Evolutionary conservation across 2,797 vertebrate species (phyloP), one percentile per base, ranked within the genome.

Genomic region (Tapera naevia): DNA sequence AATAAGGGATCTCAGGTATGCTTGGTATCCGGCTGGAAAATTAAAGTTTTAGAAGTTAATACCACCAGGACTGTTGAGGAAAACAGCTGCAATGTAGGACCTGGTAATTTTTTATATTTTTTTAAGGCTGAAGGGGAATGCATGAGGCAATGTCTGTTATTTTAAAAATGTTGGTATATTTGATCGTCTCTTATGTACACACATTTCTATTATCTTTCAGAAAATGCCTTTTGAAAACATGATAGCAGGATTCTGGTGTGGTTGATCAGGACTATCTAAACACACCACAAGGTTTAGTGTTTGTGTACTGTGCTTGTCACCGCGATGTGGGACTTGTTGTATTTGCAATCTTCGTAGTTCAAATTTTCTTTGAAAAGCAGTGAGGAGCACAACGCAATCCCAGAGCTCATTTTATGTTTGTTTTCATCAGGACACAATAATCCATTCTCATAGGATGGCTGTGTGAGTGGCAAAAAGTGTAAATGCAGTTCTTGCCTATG

Each of bases 1-100:
- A 91, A 81, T 51, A 82, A 84, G 39, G 16, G 71, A 87, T 70
- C 75, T 91, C 94, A 94, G 93, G 91, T 96, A 97, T 97, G 91
- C 60, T 57, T 93, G 94, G 86, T 93, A 96, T 96, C 88, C 91
- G 79, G 28, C 80, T 95, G 89, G 72, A 95, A 95, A 94, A 94
- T 86, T 83, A 88, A 95, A 88, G 73, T 93, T 96, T 94, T 78
- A 88, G 54, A 96, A 88, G 79, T 91, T 80, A 88, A 50, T 76
- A 60, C 72, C 72, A 92, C 41, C 19, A 86, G 73, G 70, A 96
- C 24, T 3, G 8, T 58, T 54, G 50, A 91, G 81, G 48, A 66
- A 91, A 96, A 89, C 89, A 90, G 92, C 83, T 93, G 71, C 65
- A 43, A 7, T 17, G 27, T n/a, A 61, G n/a, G 86, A 87, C 17